Conservation (phyloP, 2,113 vertebrate species). For the Numenius arquata region DNA sequence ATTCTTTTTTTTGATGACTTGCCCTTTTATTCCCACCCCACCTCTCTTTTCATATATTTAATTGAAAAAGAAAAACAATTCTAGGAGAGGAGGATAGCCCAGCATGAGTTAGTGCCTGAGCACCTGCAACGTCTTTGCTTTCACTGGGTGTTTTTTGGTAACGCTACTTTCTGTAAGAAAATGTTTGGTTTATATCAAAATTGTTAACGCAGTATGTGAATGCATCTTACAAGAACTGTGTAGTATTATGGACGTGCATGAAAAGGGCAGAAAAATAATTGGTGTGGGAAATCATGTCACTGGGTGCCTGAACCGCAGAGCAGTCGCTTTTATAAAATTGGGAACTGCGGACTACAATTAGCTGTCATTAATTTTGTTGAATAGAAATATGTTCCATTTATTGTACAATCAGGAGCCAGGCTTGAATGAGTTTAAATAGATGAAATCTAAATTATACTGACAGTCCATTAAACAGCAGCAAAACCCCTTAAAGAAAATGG, state of each 20-base stretch:
- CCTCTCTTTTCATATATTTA: background rate
- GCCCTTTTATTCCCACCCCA: background rate
- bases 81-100: background rate
- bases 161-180: rapidly evolving
- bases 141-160: background rate
- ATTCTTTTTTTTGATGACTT: background rate
- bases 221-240: background rate
- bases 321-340: constrained; percentile 68
- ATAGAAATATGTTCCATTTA: constrained; percentile 82
- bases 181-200: background rate
- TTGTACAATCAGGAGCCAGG: constrained; percentile 76
- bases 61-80: background rate
- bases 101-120: background rate
- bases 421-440: constrained; percentile 79
- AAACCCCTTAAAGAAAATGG: constrained; percentile 75
- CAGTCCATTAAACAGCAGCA: constrained; percentile 80
- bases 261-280: constrained; percentile 57
- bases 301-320: constrained; percentile 56
- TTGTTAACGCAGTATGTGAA: background rate
- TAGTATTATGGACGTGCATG: background rate
- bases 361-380: constrained; percentile 79
- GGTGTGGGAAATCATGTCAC: constrained; percentile 60
- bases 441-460: constrained; percentile 83
- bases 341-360: constrained; percentile 75
- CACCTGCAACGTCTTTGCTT: background rate